phyloP scores from a whole-genome alignment of 64 coral and sea anemone genomes.

The Actinia tenebrosa region DNA sequence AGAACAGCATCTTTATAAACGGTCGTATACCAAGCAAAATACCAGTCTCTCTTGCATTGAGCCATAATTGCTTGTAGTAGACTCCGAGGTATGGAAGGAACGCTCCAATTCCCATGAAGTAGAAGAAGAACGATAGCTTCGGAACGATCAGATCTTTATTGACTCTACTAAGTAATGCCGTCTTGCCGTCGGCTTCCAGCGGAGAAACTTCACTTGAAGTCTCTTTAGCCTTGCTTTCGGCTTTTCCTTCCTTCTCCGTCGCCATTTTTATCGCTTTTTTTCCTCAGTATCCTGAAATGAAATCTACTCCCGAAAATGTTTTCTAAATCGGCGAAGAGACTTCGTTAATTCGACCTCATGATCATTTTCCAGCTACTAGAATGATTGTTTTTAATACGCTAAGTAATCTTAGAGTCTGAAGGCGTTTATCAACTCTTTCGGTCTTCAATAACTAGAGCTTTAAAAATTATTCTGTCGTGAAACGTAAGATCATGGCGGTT shows the following conservation, averaged over 20 bases:
- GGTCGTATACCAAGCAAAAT: slow-evolving; percentile 79
- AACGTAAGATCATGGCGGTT: neutral
- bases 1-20: slow-evolving; percentile 74
- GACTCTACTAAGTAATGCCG: slow-evolving; percentile 3
- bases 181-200: neutral
- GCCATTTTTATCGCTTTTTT: neutral
- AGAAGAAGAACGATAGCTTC: slow-evolving; percentile 90
- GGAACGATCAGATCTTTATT: slow-evolving; percentile 68
- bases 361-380: too few relatives aligned
- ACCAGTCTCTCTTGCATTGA: slow-evolving; percentile 67
- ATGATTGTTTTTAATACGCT: neutral
- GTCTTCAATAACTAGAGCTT: neutral
- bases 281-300: neutral
- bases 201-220: neutral
- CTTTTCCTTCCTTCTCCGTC: neutral
- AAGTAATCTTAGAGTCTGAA: neutral
- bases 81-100: slow-evolving; percentile 88
- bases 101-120: slow-evolving; percentile 80
- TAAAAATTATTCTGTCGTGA: neutral
- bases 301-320: too few relatives aligned
- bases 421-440: neutral
- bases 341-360: neutral
- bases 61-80: slow-evolving; percentile 88
- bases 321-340: neutral
- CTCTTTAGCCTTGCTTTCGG: neutral